Evolutionary conservation across 2,888 invertebrate genomes (phyloP).

Genomic region (Pomacea canaliculata): DNA sequence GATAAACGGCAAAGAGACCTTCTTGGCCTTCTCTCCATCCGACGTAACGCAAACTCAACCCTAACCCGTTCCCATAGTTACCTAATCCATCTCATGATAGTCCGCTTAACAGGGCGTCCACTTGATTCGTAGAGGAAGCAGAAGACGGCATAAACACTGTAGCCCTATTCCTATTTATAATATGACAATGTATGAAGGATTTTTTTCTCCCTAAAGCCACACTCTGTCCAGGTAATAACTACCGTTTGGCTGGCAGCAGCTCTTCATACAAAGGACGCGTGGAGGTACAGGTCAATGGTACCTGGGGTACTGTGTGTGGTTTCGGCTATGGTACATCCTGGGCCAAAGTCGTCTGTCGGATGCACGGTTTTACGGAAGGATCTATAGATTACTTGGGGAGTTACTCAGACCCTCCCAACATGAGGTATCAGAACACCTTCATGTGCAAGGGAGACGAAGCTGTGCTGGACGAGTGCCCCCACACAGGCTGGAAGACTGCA

Average conservation of each 20-base stretch:
- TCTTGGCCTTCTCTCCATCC: too few species aligned
- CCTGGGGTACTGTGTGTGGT: constrained; percentile 80
- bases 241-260: constrained; percentile 42
- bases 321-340: constrained; percentile 75
- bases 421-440: constrained; percentile 48
- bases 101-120: too few species aligned
- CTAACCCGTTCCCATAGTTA: too few species aligned
- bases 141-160: too few species aligned
- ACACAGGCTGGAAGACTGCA: constrained; percentile 49
- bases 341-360: constrained; percentile 73
- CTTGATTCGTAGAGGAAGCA: too few species aligned
- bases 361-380: constrained; percentile 26
- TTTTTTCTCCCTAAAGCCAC: too few species aligned
- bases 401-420: constrained; percentile 13
- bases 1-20: too few species aligned
- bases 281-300: constrained; percentile 79
- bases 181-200: too few species aligned
- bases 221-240: constrained; percentile 41
- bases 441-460: constrained; percentile 53
- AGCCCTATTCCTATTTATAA: too few species aligned
- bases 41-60: too few species aligned
- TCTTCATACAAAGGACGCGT: constrained; percentile 66
- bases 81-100: too few species aligned
- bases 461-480: constrained; percentile 47
- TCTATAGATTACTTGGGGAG: constrained; percentile 8